A percentile compares a stretch with the other conserved stretches of the same genome.
Evolutionary conservation across 2,888 invertebrate genomes (phyloP).

Genomic region (Venusia cambrica): DNA sequence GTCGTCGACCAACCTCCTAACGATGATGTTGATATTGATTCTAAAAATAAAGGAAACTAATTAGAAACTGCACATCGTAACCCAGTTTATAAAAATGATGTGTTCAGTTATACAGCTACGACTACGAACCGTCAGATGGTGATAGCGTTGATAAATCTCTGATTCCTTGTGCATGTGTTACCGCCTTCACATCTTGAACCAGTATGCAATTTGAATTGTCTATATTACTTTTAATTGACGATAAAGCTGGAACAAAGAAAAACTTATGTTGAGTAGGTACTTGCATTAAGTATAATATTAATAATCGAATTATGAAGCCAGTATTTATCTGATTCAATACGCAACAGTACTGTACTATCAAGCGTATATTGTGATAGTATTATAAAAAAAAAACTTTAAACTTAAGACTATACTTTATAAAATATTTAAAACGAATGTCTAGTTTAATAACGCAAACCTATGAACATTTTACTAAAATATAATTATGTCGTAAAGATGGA

Average conservation of each 20-base stretch:
- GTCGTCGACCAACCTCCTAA: conserved; percentile 76
- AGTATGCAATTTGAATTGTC: conserved; percentile 94
- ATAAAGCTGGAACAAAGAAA: conserved; percentile 87
- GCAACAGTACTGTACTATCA: too few species aligned
- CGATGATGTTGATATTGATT: conserved; percentile 83
- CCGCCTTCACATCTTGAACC: conserved; percentile 93
- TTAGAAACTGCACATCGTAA: conserved; percentile 11
- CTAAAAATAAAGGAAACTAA: conserved; percentile 61
- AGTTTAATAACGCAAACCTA: conserved; percentile 21
- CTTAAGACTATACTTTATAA: too few species aligned
- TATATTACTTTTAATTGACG: conserved; percentile 93
- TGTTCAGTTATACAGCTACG: too few species aligned
- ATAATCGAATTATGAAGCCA: too few species aligned
- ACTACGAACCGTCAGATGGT: conserved; percentile 69
- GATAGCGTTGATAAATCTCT: conserved; percentile 83
- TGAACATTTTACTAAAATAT: conserved; percentile 31
- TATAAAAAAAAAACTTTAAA: too few species aligned
- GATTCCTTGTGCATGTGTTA: conserved; percentile 92
- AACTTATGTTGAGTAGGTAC: too few species aligned
- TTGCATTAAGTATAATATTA: too few species aligned
- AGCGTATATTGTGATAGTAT: too few species aligned
- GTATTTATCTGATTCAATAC: too few species aligned
- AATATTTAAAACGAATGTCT: conserved; percentile 13
- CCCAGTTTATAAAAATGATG: conserved; percentile 5
- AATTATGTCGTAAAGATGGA: conserved; percentile 42